Base-by-base conservation (phyloP, 2,113 vertebrate species). In the Osmerus mordax region DNA sequence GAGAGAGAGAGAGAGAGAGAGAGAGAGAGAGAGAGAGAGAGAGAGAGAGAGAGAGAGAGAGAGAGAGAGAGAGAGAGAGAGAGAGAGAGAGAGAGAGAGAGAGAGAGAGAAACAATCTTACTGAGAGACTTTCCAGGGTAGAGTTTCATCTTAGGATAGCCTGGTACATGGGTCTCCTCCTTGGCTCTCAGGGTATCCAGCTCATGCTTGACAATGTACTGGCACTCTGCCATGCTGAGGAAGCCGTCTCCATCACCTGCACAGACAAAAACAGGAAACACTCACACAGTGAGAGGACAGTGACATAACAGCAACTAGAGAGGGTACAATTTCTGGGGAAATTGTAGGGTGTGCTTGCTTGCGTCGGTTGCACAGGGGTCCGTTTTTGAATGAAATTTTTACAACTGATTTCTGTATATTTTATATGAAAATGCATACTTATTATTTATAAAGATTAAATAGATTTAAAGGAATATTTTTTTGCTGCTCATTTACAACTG, bases 111-210 rank as follows among this genome's bases (percentile, higher is more conserved):
- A 59, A 55, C 6, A 28, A 62, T 84, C 95, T 95, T 90, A 99
- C 97, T 74, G 82, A 99, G 90, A 19, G 97, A 98, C 84, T 99
- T 99, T 83, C 97, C 97, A 7, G 96, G 97, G 76, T 99, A 99
- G 1, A 99, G 87, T 71, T 95, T 97, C 70, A 92, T 89, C 75
- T 96, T 91, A 13, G 91, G 88, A 80, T 97, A 94, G 62, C 97
- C 97, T 21, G 96, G 96, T 52, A 99, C 92, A 73, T 94, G 92
- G 67, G 89, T 94, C 87, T 99, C 97, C 62, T 93, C 91, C 89
- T 87, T 93, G 73, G 97, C 97, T 88, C 97, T 92, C 75, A 99
- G 88, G 28, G 94, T 97, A 84, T 99, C 96, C 60, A 99, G 91
- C 85, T 97, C 95, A n/a, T 97, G 95, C 81, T 98, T 99, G 83